Evolutionary conservation across 2,888 invertebrate species (phyloP), one percentile per base, ranked within the genome.

Genomic region (Choristoneura rosaceana): DNA sequence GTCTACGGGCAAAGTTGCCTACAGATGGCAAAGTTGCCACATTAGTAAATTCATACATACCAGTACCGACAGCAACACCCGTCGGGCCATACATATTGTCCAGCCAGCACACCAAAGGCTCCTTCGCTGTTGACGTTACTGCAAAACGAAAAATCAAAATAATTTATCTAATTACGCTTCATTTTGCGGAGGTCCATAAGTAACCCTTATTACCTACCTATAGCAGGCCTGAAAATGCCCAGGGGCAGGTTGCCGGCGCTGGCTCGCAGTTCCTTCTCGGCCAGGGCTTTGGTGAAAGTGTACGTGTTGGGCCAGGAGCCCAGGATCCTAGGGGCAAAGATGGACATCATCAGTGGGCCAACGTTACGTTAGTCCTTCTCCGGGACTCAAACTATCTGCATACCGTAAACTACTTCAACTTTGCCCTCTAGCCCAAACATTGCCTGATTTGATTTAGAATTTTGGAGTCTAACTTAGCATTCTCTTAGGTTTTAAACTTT

Each of bases 211-310:
- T 17, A 34, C 64, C 52, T 2, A 96, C 96, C 97, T 79, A 98
- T 97, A 0, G 97, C 97, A 0, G 98, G 98, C 75, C 98, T 92
- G 80, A 98, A 96, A 76, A 98, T 96, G 63, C 96, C 96, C 12
- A 98, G 86, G 0, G 97, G 97, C 47, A 98, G 84, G 12, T 92
- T 94, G 14, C 90, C 90, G 5, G 95, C 95, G 74, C 95, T 95
- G 15, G 93, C 88, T 47, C 94, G 89, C 0, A 98, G 86, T 71
- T 96, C 91, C 77, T 95, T 95, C 85, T 98, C 98, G 0, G 97
- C 97, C 66, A 98, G 83, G 0, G 97, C 97, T 92, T 98, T 98
- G 1, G 98, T 98, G 84, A 96, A 97, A 0, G 97, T 97, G 90
- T 98, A 98, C 0, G 98, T 98, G 85, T 98, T 98, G 0, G 98